These are phyloP conservation scores for Caenorhabditis remanei DNA, from an alignment of 1,140 invertebrate species.

Conservation along the genomic window DNA sequence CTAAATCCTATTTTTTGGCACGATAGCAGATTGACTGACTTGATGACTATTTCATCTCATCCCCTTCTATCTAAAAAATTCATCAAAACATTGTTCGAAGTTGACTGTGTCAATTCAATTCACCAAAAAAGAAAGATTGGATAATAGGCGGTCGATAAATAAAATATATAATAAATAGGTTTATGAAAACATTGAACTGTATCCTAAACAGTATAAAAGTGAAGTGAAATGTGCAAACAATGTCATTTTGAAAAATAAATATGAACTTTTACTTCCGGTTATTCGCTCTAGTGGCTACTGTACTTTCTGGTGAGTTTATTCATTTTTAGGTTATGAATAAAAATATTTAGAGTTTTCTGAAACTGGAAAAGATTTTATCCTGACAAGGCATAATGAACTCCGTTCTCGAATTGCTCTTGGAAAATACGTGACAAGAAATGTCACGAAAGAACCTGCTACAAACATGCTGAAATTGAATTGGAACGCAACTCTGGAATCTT, in stretches of 20 bases:
- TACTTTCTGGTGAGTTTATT: background rate
- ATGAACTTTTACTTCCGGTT: constrained; percentile 22
- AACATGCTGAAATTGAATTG: constrained; percentile 7
- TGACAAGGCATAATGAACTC: background rate
- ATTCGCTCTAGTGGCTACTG: background rate
- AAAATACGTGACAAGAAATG: background rate
- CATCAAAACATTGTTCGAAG: background rate
- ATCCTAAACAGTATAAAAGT: background rate
- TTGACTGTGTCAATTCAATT: constrained; percentile 24
- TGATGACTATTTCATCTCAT: too few relatives aligned
- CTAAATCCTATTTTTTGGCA: too few relatives aligned
- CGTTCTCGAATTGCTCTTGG: constrained; percentile 1
- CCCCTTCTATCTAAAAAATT: too few relatives aligned
- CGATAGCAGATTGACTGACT: too few relatives aligned
- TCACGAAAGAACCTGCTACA: background rate
- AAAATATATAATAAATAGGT: background rate
- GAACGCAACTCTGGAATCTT: background rate
- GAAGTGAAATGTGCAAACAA: constrained; percentile 14
- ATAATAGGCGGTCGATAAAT: background rate
- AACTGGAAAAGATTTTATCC: background rate
- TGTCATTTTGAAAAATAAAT: constrained; percentile 25
- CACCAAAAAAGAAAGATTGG: background rate
- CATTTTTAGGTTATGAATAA: background rate
- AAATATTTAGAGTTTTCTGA: background rate
- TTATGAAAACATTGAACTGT: background rate